Conservation (phyloP, 2,797 vertebrate species). For the Rhyacichthys aspro region DNA sequence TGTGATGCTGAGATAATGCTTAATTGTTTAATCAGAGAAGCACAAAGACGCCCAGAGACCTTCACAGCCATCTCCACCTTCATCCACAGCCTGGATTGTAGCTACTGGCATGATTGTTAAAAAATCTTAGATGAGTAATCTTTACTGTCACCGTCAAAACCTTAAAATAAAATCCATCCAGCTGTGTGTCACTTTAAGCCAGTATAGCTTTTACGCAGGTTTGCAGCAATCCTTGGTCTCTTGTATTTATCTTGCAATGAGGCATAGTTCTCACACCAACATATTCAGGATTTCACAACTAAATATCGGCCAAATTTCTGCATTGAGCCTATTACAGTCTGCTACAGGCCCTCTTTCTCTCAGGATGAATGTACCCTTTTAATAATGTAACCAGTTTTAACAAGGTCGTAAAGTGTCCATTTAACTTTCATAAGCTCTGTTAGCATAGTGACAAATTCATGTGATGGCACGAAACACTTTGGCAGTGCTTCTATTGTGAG, state of each 20-base stretch:
- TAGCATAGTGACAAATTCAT: conserved; percentile 75
- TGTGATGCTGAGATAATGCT: conserved; percentile 43
- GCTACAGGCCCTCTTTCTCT: conserved; percentile 60
- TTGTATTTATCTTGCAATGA: conserved; percentile 51
- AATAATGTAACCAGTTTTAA: conserved; percentile 86
- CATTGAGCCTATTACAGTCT: conserved; percentile 75
- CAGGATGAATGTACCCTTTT: conserved; percentile 79
- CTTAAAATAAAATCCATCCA: too few relatives aligned
- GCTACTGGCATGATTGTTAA: too few relatives aligned
- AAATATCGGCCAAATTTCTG: conserved; percentile 72
- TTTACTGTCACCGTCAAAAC: conserved; percentile 3
- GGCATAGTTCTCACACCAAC: conserved; percentile 56
- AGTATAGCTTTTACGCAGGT: conserved; percentile 65
- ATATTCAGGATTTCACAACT: conserved; percentile 61
- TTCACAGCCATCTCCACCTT: conserved; percentile 46
- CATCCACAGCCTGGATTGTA: conserved; percentile 27
- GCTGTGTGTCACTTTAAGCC: conserved; percentile 45
- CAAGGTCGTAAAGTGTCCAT: conserved; percentile 83
- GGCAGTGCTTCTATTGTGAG: conserved; percentile 39
- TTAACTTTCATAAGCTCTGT: conserved; percentile 82
- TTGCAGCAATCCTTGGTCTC: conserved; percentile 53
- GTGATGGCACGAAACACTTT: conserved; percentile 50
- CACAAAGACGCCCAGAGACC: conserved; percentile 32
- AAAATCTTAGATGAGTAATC: neutral
- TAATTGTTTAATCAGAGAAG: conserved; percentile 42